phyloP scores from a whole-genome alignment of 2,797 vertebrate genomes.

The Sciurus carolinensis region DNA sequence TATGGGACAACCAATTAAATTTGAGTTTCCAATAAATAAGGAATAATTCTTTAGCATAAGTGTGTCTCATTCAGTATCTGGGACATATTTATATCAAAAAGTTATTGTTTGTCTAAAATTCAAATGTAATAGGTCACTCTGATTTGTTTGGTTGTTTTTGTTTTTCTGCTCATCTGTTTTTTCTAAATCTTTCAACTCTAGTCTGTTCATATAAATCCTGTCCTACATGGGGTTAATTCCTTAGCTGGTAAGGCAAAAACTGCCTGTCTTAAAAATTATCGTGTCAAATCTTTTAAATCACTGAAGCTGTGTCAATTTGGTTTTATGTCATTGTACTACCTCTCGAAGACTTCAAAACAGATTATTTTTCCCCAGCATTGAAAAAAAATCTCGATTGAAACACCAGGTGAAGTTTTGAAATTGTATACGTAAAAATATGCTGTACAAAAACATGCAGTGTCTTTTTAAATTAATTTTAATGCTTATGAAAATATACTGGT shows the following conservation, averaged over 20 bases:
- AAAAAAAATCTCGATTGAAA: constrained; percentile 41
- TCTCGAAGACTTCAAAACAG: background rate
- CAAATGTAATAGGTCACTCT: background rate
- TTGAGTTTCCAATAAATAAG: constrained; percentile 34
- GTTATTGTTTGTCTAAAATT: constrained; percentile 16
- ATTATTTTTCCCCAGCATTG: background rate
- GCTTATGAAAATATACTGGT: background rate
- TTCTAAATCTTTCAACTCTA: background rate
- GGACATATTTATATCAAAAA: constrained; percentile 1
- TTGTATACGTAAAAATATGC: background rate
- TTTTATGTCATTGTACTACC: background rate
- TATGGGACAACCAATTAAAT: background rate
- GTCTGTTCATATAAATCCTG: too few species aligned
- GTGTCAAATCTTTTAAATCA: background rate
- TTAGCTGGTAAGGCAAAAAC: background rate
- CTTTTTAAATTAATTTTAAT: constrained; percentile 26
- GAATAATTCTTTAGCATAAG: constrained; percentile 12
- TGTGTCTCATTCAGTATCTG: background rate
- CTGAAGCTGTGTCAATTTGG: constrained; percentile 4
- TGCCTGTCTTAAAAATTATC: background rate
- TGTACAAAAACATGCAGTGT: background rate
- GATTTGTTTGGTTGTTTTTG: background rate
- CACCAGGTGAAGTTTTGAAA: background rate
- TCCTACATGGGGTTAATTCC: background rate
- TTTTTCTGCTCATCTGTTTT: background rate